Evolutionary conservation across 2,797 vertebrate species (phyloP).

Genomic region (Coluber constrictor): DNA sequence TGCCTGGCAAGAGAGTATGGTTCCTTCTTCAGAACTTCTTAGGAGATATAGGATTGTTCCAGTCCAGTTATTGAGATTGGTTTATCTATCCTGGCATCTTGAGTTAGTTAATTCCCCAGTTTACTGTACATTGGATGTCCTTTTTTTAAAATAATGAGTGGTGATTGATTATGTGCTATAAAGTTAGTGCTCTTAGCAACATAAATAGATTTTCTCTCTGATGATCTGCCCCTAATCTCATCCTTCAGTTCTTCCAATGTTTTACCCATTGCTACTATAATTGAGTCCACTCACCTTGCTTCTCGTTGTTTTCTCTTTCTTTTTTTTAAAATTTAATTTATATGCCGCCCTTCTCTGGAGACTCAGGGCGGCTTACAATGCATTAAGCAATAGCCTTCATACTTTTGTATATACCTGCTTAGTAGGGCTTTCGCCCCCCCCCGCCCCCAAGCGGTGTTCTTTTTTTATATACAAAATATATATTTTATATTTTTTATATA

Average conservation of each 20-base stretch:
- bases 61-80: neutral
- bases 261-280: neutral
- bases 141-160: neutral
- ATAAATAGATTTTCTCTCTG: neutral
- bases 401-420: no score
- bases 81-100: neutral
- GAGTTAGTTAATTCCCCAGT: neutral
- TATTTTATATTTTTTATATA: no score
- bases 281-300: neutral
- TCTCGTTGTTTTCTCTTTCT: neutral
- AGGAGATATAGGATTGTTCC: neutral
- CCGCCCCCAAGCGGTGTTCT: no score
- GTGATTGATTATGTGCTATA: neutral
- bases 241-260: neutral
- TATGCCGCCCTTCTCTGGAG: no score
- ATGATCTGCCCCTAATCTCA: neutral
- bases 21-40: neutral
- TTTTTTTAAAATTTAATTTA: no score
- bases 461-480: no score
- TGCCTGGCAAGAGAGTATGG: neutral
- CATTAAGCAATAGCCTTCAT: no score
- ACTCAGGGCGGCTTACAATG: no score
- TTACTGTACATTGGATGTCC: neutral
- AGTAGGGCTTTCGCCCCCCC: no score
- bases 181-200: neutral